These are phyloP conservation scores for Pachyuromys duprasi DNA, from an alignment of 2,797 vertebrate genomes.

Conservation along the genomic window DNA sequence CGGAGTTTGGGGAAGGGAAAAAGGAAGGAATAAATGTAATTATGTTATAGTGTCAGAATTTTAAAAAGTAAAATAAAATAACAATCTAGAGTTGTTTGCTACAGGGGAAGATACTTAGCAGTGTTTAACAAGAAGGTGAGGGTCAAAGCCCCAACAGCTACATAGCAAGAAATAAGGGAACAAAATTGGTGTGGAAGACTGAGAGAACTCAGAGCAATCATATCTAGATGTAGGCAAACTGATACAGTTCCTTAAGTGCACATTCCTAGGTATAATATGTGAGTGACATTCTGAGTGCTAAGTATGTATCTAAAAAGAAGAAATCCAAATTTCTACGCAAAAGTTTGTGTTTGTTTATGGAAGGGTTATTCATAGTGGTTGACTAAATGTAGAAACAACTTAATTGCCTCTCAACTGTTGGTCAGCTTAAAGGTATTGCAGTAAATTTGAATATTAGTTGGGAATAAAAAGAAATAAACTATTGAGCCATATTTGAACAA, in stretches of 20 bases:
- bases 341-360: background rate
- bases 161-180: background rate
- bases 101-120: background rate
- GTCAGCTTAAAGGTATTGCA: background rate
- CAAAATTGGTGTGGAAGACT: background rate
- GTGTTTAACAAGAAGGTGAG: background rate
- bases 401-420: background rate
- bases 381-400: background rate
- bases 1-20: too few relatives aligned
- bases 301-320: background rate
- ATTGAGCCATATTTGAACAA: background rate
- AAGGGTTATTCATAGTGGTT: background rate
- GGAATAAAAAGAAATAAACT: background rate
- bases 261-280: background rate
- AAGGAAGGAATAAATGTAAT: background rate
- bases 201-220: background rate
- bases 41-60: background rate
- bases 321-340: background rate
- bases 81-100: background rate
- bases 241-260: background rate
- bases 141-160: background rate
- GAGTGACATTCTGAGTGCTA: background rate
- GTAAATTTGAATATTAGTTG: constrained; percentile 13
- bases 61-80: background rate
- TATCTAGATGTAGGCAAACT: background rate